Evolutionary conservation across 92 coral and sea anemone species (phyloP).

Genomic region (Montipora capitata): DNA sequence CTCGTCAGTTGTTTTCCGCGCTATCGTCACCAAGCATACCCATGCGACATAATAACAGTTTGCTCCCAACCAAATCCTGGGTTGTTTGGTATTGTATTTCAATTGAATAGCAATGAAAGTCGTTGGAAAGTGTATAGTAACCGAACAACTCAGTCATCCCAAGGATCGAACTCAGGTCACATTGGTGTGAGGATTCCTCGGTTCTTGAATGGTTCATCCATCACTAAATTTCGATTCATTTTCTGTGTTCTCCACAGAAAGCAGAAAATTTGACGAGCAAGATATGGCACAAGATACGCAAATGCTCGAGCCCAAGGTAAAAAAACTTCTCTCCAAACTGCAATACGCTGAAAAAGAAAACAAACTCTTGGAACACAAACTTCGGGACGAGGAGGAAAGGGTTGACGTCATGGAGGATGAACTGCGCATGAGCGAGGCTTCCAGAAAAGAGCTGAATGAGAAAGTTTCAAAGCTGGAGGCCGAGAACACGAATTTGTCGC

Average conservation of each 20-base stretch:
- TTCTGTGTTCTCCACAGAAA: conserved; percentile 48
- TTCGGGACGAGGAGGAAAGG: conserved; percentile 81
- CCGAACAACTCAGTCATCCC: no score
- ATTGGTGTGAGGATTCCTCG: no score
- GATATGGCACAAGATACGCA: conserved; percentile 41
- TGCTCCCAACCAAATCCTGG: no score
- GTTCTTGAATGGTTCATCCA: not conserved
- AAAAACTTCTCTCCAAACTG: conserved; percentile 74
- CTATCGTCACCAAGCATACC: no score
- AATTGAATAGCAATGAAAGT: no score
- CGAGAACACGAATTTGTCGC: conserved; percentile 74
- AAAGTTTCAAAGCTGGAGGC: conserved; percentile 73
- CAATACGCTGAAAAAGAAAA: conserved; percentile 85
- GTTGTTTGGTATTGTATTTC: no score
- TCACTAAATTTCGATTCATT: not conserved
- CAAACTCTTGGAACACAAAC: conserved; percentile 82
- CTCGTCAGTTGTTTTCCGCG: no score
- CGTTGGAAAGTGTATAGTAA: no score
- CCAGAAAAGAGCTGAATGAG: conserved; percentile 59
- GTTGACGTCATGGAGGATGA: conserved; percentile 70
- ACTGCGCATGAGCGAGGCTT: conserved; percentile 43
- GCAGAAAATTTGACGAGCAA: conserved; percentile 39
- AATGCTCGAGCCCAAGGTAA: conserved; percentile 74
- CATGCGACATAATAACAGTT: no score
- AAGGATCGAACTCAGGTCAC: no score